Conservation (phyloP, 2,888 invertebrate species). For the Ptilodon capucinus region DNA sequence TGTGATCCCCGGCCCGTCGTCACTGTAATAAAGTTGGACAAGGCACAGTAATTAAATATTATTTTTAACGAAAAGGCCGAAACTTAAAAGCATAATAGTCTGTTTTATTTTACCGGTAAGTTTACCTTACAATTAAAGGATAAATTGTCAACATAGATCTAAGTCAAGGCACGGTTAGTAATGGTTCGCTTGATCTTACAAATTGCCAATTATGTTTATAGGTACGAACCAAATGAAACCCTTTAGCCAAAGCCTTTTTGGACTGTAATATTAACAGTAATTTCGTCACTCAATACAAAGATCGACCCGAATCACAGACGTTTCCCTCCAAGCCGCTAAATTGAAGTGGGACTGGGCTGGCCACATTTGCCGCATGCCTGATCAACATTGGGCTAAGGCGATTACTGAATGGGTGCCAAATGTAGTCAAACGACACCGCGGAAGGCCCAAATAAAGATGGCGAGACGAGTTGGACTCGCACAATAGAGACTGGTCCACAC, state of each 20-base stretch:
- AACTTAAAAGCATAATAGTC: neutral
- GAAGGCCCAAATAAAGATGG: too few species aligned
- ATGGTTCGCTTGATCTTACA: constrained; percentile 22
- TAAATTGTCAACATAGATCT: constrained; percentile 18
- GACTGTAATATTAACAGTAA: neutral
- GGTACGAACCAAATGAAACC: constrained; percentile 23
- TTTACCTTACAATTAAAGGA: constrained; percentile 4
- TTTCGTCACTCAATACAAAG: neutral
- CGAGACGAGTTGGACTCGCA: too few species aligned
- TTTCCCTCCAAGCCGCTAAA: too few species aligned
- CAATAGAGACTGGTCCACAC: too few species aligned
- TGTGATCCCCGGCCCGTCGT: neutral
- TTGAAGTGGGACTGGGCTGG: too few species aligned
- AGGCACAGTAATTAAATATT: neutral
- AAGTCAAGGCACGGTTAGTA: constrained; percentile 19
- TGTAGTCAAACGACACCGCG: too few species aligned
- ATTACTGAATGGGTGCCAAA: too few species aligned
- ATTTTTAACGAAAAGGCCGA: neutral
- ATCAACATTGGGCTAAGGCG: too few species aligned
- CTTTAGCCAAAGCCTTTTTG: constrained; percentile 13
- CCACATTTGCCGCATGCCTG: too few species aligned
- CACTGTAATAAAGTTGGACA: neutral
- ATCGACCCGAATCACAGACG: too few species aligned
- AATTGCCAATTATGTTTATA: constrained; percentile 30
- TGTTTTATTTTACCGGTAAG: constrained; percentile 1